These are phyloP conservation scores for Sialis fuliginosa DNA, from an alignment of 2,888 invertebrate genomes.

Conservation along the genomic window DNA sequence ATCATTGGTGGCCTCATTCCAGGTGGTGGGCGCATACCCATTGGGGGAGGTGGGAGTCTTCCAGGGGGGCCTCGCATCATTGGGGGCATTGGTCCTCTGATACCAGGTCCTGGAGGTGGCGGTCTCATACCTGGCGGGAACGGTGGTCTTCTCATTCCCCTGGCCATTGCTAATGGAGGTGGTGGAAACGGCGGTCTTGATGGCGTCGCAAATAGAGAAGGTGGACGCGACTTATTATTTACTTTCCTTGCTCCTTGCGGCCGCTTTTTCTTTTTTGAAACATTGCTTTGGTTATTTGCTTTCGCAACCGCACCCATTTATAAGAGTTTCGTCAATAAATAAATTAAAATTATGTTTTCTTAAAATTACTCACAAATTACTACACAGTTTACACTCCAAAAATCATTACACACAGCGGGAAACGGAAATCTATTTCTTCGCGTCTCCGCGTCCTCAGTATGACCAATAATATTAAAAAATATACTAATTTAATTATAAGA, in stretches of 20 bases:
- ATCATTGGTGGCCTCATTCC: slow-evolving; percentile 16
- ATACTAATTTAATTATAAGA: too few species aligned
- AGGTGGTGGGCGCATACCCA: slow-evolving; percentile 12
- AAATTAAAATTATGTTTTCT: background rate
- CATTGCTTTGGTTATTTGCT: slow-evolving; percentile 2
- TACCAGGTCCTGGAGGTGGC: slow-evolving; percentile 11
- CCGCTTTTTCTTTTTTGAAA: slow-evolving; percentile 1
- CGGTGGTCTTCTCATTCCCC: slow-evolving; percentile 16
- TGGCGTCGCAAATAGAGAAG: slow-evolving; percentile 5
- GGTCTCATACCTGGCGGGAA: slow-evolving; percentile 12
- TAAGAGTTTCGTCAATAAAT: background rate
- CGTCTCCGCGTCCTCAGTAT: too few species aligned
- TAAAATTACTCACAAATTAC: background rate
- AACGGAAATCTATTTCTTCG: slow-evolving; percentile 1
- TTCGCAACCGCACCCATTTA: slow-evolving; percentile 5
- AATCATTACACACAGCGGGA: slow-evolving; percentile 2
- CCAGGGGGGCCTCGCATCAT: slow-evolving; percentile 9
- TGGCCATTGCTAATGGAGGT: slow-evolving; percentile 5
- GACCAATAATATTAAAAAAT: too few species aligned
- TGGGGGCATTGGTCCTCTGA: slow-evolving; percentile 11
- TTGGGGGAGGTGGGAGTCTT: slow-evolving; percentile 12
- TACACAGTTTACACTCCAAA: background rate
- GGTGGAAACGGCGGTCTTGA: slow-evolving; percentile 6
- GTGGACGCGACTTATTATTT: slow-evolving; percentile 4
- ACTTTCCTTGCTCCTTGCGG: slow-evolving; percentile 2